Evolutionary conservation across 2,797 vertebrate species (phyloP).

Genomic region (Gastrophryne carolinensis): DNA sequence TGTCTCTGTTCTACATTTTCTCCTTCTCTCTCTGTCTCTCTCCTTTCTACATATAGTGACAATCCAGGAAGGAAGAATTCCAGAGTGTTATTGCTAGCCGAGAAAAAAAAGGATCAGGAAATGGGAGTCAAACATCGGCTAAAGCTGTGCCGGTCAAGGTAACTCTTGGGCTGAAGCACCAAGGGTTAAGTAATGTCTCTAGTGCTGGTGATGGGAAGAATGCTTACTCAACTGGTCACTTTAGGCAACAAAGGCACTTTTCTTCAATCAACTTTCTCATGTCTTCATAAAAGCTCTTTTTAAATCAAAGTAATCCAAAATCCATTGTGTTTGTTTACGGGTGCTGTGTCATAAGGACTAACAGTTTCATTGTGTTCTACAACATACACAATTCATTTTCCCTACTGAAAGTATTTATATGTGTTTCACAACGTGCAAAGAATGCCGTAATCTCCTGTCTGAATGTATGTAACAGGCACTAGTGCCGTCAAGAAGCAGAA

Average conservation of each 20-base stretch:
- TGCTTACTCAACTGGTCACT: too few relatives aligned
- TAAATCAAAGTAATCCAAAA: not conserved
- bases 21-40: too few relatives aligned
- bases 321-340: not conserved
- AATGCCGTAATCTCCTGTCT: not conserved
- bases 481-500: not conserved
- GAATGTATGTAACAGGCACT: constrained; percentile 16
- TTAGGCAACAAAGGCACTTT: not conserved
- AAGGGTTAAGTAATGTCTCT: too few relatives aligned
- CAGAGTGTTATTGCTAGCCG: too few relatives aligned
- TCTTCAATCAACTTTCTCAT: not conserved
- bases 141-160: too few relatives aligned
- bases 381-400: constrained; percentile 1
- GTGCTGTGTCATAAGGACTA: not conserved
- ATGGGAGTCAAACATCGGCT: too few relatives aligned
- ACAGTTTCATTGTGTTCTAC: not conserved
- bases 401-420: not conserved
- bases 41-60: too few relatives aligned
- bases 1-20: too few relatives aligned
- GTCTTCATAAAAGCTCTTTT: not conserved
- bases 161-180: too few relatives aligned
- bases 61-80: too few relatives aligned
- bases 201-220: too few relatives aligned
- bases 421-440: constrained; percentile 10
- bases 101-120: too few relatives aligned